Evolutionary conservation across 2,888 invertebrate species (phyloP).

Genomic region (Drosophila planitibia): DNA sequence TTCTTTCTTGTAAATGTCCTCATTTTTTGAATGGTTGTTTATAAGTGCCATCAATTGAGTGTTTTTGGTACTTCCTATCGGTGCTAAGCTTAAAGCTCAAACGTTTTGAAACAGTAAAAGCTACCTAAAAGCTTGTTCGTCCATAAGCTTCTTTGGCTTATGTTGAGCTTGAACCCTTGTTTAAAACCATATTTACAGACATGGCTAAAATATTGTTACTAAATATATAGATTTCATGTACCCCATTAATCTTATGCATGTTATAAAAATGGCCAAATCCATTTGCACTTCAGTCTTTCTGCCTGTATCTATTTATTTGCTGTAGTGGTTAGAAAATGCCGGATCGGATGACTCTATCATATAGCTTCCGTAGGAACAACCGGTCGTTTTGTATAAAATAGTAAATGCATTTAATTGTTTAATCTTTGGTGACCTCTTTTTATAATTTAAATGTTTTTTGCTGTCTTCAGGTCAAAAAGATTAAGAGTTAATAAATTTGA

Average conservation of each 20-base stretch:
- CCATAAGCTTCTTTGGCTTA: not conserved
- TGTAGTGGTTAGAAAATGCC: not conserved
- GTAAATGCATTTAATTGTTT: not conserved
- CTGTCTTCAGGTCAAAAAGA: not conserved
- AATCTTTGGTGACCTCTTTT: not conserved
- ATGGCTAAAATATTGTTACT: conserved; percentile 7
- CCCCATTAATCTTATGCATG: not conserved
- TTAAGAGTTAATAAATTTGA: not conserved
- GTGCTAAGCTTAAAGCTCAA: not conserved
- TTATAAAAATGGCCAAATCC: not conserved
- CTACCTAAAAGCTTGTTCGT: not conserved
- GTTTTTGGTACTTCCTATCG: not conserved
- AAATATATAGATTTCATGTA: too few relatives aligned
- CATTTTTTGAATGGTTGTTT: not conserved
- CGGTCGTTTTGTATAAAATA: not conserved
- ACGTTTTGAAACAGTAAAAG: too few relatives aligned
- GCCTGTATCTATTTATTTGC: not conserved
- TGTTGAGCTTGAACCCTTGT: conserved; percentile 8
- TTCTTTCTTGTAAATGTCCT: not conserved
- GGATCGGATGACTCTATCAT: not conserved
- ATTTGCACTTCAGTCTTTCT: not conserved
- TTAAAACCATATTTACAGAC: conserved; percentile 15
- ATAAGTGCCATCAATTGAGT: not conserved
- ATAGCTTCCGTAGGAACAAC: not conserved
- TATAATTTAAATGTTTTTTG: not conserved